Percentiles rank a stretch among this genome's conserved stretches.
These are phyloP conservation scores for Cataglyphis rosenhaueri DNA, from an alignment of 2,888 invertebrate species.

Conservation along the genomic window DNA sequence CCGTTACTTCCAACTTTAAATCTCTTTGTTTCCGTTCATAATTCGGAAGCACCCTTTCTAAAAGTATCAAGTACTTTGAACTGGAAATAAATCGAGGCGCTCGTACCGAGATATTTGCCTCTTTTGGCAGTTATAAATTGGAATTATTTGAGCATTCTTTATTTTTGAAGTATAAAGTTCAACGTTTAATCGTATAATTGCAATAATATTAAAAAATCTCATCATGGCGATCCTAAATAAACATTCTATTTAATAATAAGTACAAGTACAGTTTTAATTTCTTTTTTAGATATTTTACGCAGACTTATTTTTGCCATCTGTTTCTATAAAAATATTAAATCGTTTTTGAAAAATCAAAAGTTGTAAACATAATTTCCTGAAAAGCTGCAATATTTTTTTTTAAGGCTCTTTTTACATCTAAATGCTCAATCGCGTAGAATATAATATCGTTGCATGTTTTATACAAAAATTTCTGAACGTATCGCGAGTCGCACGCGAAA, in stretches of 20 bases:
- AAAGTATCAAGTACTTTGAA: conserved; percentile 68
- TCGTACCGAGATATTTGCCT: conserved; percentile 59
- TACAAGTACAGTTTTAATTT: neutral
- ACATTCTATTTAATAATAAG: neutral
- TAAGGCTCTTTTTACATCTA: conserved; percentile 2
- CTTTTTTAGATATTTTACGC: neutral
- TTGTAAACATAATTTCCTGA: neutral
- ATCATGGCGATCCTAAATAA: neutral
- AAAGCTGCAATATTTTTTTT: conserved; percentile 8
- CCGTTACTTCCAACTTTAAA: conserved; percentile 77
- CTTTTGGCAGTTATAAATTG: conserved; percentile 67
- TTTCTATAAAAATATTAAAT: neutral
- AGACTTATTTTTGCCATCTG: neutral
- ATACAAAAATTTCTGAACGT: conserved; percentile 37
- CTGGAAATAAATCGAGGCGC: conserved; percentile 70
- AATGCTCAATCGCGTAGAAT: conserved; percentile 5
- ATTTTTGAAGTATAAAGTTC: conserved; percentile 7
- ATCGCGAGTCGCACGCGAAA: conserved; percentile 28
- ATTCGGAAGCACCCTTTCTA: conserved; percentile 76
- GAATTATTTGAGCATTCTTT: conserved; percentile 57
- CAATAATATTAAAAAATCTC: neutral
- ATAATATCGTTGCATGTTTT: conserved; percentile 28
- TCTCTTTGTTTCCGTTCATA: conserved; percentile 81
- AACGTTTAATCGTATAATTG: neutral
- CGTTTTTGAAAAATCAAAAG: neutral